A percentile compares a stretch with the other conserved stretches of the same genome.
Evolutionary conservation across 2,888 invertebrate genomes (phyloP).

Genomic region (Empis livida): DNA sequence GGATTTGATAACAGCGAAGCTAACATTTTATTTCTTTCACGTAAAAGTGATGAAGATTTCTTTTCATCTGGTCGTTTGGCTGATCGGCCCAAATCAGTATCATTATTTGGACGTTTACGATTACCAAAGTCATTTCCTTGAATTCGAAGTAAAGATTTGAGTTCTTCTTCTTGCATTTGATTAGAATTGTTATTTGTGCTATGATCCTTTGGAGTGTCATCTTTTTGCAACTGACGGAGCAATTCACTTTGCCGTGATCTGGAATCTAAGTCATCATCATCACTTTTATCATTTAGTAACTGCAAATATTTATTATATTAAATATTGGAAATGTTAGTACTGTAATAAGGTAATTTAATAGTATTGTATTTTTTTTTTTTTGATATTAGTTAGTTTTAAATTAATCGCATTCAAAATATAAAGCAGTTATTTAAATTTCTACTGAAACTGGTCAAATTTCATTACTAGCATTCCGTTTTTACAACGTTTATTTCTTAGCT

Average conservation of each 20-base stretch:
- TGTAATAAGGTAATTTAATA: no score
- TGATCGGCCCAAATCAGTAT: constrained; percentile 38
- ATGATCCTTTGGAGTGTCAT: constrained; percentile 26
- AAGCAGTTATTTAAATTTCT: no score
- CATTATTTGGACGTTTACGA: constrained; percentile 51
- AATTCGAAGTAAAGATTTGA: constrained; percentile 32
- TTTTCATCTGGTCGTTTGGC: constrained; percentile 33
- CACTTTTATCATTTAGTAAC: constrained; percentile 71
- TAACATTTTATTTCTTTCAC: constrained; percentile 75
- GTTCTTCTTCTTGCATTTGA: constrained; percentile 32
- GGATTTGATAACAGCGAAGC: constrained; percentile 69
- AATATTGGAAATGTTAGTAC: no score
- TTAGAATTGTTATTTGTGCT: constrained; percentile 21
- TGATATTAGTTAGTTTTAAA: no score
- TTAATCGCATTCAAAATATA: no score
- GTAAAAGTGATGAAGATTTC: constrained; percentile 47
- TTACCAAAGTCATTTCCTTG: constrained; percentile 33
- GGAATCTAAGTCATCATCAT: constrained; percentile 48
- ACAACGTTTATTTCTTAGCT: no score
- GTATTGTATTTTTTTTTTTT: no score
- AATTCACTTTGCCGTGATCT: constrained; percentile 38
- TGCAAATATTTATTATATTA: constrained; percentile 24
- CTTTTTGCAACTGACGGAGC: constrained; percentile 40
- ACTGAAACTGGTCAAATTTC: no score
- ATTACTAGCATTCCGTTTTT: no score